These are phyloP conservation scores for Callopanchax toddi DNA, from an alignment of 2,113 vertebrate genomes.

Conservation along the genomic window DNA sequence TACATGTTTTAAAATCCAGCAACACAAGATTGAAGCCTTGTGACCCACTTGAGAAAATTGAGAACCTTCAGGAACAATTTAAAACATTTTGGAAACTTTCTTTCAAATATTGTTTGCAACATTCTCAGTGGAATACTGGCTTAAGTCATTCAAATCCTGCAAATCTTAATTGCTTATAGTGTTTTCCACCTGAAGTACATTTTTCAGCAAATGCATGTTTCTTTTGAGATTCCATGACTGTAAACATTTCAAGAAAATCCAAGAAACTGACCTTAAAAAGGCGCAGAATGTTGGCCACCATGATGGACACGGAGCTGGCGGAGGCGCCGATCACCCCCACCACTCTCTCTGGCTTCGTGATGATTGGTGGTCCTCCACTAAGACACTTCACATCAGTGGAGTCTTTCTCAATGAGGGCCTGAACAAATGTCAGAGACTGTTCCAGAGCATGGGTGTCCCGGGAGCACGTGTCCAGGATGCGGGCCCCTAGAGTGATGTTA, in stretches of 20 bases:
- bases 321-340: constrained; percentile 95
- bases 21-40: too few relatives aligned
- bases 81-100: constrained; percentile 11
- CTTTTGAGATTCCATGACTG: background rate
- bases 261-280: constrained; percentile 90
- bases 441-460: constrained; percentile 95
- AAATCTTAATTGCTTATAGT: too few relatives aligned
- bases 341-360: constrained; percentile 93
- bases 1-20: too few relatives aligned
- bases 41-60: too few relatives aligned
- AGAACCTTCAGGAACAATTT: too few relatives aligned
- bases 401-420: constrained; percentile 96
- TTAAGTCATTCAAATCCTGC: too few relatives aligned
- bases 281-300: constrained; percentile 97
- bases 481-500: constrained; percentile 94
- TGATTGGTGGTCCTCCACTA: constrained; percentile 92
- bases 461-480: constrained; percentile 96
- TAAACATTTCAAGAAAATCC: background rate
- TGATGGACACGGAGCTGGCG: constrained; percentile 95
- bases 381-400: constrained; percentile 93
- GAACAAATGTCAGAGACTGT: constrained; percentile 96
- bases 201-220: background rate
- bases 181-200: too few relatives aligned
- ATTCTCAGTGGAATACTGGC: too few relatives aligned
- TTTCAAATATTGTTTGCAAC: too few relatives aligned